Percentiles rank a stretch among this genome's conserved stretches.
phyloP scores from a whole-genome alignment of 1,140 invertebrate species.

The Neodiprion virginianus region DNA sequence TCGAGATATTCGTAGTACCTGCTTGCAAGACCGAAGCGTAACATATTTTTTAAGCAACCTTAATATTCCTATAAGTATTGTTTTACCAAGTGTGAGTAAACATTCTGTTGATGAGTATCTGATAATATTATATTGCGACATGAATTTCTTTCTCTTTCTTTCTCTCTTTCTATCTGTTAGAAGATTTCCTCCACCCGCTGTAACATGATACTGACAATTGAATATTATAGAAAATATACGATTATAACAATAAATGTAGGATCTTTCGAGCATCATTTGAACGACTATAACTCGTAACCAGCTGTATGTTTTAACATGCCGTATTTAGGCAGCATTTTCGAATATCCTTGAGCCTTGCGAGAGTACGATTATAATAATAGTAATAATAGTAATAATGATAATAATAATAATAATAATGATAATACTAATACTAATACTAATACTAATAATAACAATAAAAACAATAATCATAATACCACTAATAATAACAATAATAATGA shows the following conservation, averaged over 20 bases:
- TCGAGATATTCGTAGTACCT: constrained; percentile 37
- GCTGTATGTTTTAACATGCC: constrained; percentile 60
- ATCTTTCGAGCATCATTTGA: constrained; percentile 49
- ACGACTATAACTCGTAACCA: constrained; percentile 49
- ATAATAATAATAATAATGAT: too few relatives aligned
- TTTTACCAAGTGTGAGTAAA: too few relatives aligned
- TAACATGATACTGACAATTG: neutral
- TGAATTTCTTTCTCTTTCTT: neutral
- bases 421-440: too few relatives aligned
- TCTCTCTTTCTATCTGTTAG: neutral
- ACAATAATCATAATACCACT: constrained; percentile 23
- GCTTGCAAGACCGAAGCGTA: constrained; percentile 2
- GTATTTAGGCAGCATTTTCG: constrained; percentile 35
- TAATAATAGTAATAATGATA: too few relatives aligned
- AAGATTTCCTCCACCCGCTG: neutral
- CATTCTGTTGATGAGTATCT: too few relatives aligned
- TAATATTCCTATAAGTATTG: too few relatives aligned
- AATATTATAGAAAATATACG: neutral
- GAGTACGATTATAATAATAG: constrained; percentile 14
- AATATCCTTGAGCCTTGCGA: constrained; percentile 40
- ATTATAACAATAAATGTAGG: constrained; percentile 33
- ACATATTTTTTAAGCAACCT: neutral
- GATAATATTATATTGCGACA: too few relatives aligned
- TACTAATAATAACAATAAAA: too few relatives aligned
- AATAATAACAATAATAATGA: too few relatives aligned